Percentiles rank a stretch among this genome's conserved stretches.
Evolutionary conservation across 2,797 vertebrate species (phyloP).

Genomic region (Spinibarbus caldwelli): DNA sequence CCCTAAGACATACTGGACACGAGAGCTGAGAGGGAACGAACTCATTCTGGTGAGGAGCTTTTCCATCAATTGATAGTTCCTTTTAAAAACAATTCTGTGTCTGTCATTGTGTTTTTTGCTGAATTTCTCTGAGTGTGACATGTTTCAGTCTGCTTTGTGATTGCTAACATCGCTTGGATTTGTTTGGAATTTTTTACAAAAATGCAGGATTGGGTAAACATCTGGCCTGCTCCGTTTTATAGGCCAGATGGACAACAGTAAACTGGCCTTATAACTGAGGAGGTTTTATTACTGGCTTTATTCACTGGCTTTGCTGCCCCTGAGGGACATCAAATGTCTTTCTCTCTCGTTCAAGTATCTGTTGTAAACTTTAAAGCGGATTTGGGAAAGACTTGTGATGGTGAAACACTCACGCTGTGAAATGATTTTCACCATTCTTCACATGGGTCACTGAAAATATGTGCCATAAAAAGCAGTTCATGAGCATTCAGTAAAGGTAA

Average conservation of each 20-base stretch:
- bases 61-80: not conserved
- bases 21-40: slow-evolving; percentile 91
- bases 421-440: slow-evolving; percentile 20
- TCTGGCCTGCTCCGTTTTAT: slow-evolving; percentile 70
- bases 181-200: slow-evolving; percentile 11
- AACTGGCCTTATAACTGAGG: slow-evolving; percentile 54
- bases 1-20: slow-evolving; percentile 95
- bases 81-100: not conserved
- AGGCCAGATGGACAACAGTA: slow-evolving; percentile 74
- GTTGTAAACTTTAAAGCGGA: slow-evolving; percentile 22
- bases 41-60: slow-evolving; percentile 88
- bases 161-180: slow-evolving; percentile 48
- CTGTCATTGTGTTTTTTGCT: not conserved
- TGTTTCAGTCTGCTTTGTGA: slow-evolving; percentile 35
- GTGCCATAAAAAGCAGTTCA: not conserved
- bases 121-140: not conserved
- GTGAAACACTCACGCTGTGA: not conserved
- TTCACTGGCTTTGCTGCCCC: slow-evolving; percentile 62
- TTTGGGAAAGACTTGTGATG: slow-evolving; percentile 5
- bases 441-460: slow-evolving; percentile 24
- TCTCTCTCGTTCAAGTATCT: slow-evolving; percentile 46
- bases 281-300: slow-evolving; percentile 65
- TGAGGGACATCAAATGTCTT: slow-evolving; percentile 65
- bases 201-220: slow-evolving; percentile 63
- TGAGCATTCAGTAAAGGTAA: not conserved